Conservation (phyloP, 2,113 vertebrate genomes). For the Plecturocebus donacophilus region DNA sequence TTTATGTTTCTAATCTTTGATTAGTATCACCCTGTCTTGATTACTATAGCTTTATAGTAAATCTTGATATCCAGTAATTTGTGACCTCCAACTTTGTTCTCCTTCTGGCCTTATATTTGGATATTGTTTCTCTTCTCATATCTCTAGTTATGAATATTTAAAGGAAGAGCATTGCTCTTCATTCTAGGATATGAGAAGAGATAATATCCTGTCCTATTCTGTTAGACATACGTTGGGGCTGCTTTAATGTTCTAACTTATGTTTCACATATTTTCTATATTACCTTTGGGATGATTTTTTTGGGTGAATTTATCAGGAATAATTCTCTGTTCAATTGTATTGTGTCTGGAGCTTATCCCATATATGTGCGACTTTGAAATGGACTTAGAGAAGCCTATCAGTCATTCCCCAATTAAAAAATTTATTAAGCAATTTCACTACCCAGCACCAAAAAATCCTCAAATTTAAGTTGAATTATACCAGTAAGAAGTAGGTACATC, state of each 20-base stretch:
- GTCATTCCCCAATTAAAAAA: not conserved
- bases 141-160: not conserved
- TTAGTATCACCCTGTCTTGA: not conserved
- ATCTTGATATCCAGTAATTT: not conserved
- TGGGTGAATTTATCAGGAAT: not conserved
- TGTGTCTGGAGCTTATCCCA: not conserved
- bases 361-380: not conserved
- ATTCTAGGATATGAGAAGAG: too few relatives aligned
- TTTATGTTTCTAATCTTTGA: not conserved
- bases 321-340: not conserved
- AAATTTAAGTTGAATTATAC: not conserved
- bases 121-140: not conserved
- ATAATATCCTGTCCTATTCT: not conserved
- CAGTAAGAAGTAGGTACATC: not conserved
- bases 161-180: too few relatives aligned
- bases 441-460: not conserved
- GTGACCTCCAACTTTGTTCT: not conserved
- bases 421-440: not conserved
- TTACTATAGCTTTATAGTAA: not conserved
- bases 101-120: not conserved
- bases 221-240: not conserved
- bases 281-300: not conserved
- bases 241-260: not conserved
- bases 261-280: not conserved
- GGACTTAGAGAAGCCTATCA: not conserved